Base-by-base conservation (phyloP, 2,797 vertebrate genomes). In the Philypnodon macrostomus region DNA sequence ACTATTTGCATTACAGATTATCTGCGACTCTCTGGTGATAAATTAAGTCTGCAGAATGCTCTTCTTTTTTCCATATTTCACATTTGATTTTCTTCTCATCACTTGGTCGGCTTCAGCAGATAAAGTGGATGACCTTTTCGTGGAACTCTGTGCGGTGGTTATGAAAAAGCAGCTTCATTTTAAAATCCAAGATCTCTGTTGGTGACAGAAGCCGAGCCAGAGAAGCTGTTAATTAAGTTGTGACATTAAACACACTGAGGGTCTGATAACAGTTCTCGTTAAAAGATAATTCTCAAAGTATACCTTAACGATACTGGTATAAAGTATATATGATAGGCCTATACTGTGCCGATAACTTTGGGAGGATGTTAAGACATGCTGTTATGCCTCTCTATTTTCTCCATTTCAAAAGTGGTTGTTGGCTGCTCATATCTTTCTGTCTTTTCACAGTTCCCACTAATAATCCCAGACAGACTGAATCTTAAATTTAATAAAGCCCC, bases 131-230 rank as follows among this genome's bases (percentile, higher is more conserved):
- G 56, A 66, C 59, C 50, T 70, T 70, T 60, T 15, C 3, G 0
- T 21, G n/a, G 29, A 46, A 54, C 13, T 6, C 40, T 30, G 61
- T 69, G 59, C 19, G 58, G 67, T 48, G 48, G 44, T 38, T 38
- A 18, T 54, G 40, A 58, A 42, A 52, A 64, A 62, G 36, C 23
- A 38, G 54, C 6, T 19, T n/a, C 35, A 55, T 55, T 63, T 56
- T 35, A 15, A 53, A 47, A 48, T 7, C 13, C 14, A 11, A 70
- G 54, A 78, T 65, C 47, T 64, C 52, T 15, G 51, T 24, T 27
- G 62, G 35, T 47, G 49, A 52, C 40, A 63, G 42, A 41, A 75
- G 61, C 52, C 16, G 48, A 76, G 69, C 44, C n/a, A n/a, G n/a
- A n/a, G n/a, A n/a, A n/a, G n/a, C n/a, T n/a, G n/a, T n/a, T n/a